phyloP scores from a whole-genome alignment of 2,113 vertebrate genomes.

The Dolichallabes microphthalmus region DNA sequence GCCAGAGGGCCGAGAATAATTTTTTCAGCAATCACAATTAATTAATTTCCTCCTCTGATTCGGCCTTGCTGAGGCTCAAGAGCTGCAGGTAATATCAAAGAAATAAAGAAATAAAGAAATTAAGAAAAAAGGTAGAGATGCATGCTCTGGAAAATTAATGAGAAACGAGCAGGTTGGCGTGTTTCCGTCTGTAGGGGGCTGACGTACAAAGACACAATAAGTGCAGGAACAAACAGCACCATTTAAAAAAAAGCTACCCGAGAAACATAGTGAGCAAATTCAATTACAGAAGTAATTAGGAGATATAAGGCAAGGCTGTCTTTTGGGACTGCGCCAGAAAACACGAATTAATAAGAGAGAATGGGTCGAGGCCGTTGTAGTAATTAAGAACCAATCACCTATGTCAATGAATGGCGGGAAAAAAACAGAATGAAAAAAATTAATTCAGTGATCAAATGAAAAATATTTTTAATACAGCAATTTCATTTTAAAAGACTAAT shows the following conservation, averaged over 20 bases:
- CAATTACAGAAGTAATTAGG: constrained; percentile 99
- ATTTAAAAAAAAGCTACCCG: constrained; percentile 88
- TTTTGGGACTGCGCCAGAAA: constrained; percentile 95
- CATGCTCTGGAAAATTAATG: constrained; percentile 91
- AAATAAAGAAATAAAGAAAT: constrained; percentile 65
- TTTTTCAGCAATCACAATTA: constrained; percentile 89
- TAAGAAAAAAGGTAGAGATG: constrained; percentile 44
- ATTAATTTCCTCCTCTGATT: constrained; percentile 84
- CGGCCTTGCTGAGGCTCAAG: constrained; percentile 75
- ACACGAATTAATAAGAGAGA: constrained; percentile 98
- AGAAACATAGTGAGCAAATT: constrained; percentile 99
- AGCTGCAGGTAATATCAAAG: constrained; percentile 76
- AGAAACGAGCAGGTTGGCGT: constrained; percentile 84
- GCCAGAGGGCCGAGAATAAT: constrained; percentile 79
- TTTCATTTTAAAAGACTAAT: constrained; percentile 99
- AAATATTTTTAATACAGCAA: constrained; percentile 98
- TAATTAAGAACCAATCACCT: constrained; percentile 99
- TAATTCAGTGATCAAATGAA: constrained; percentile 98
- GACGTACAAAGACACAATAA: constrained; percentile 99
- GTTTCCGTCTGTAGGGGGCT: constrained; percentile 87
- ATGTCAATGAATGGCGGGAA: constrained; percentile 97
- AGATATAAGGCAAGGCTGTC: constrained; percentile 98
- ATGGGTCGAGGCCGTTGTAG: constrained; percentile 92
- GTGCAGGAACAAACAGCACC: constrained; percentile 96
- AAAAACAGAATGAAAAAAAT: constrained; percentile 79